Percentiles rank a stretch among this genome's conserved stretches.
Conservation (phyloP, 2,797 vertebrate species). For the Oceanodroma leucorhoa region DNA sequence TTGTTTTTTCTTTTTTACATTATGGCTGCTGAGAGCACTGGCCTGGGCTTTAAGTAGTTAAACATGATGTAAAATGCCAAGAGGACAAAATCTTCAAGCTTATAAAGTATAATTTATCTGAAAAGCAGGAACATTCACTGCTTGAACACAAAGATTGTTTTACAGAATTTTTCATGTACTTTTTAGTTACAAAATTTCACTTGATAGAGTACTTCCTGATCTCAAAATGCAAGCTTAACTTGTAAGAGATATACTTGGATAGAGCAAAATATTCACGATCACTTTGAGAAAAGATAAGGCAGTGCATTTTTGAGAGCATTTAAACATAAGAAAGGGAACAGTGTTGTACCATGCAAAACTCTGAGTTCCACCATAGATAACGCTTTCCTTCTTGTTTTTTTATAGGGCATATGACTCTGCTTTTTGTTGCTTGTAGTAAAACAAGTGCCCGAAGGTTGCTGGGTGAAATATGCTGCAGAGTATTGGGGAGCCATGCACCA, state of each 20-base stretch:
- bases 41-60: background rate
- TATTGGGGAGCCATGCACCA: background rate
- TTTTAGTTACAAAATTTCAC: background rate
- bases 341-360: background rate
- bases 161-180: background rate
- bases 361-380: background rate
- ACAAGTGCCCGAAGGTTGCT: background rate
- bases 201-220: background rate
- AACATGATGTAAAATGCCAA: background rate
- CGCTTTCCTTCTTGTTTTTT: background rate
- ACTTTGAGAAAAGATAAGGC: background rate
- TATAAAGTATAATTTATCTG: background rate
- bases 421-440: background rate
- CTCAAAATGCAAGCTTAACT: background rate
- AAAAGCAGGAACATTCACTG: background rate
- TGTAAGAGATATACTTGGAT: background rate
- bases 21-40: background rate
- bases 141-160: background rate
- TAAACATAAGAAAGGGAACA: background rate
- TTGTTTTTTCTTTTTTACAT: background rate
- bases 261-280: background rate
- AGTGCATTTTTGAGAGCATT: background rate
- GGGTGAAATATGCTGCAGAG: background rate
- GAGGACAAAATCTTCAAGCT: background rate
- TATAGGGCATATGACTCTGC: background rate